Evolutionary conservation across 2,113 vertebrate genomes (phyloP).

Genomic region (Morone saxatilis): DNA sequence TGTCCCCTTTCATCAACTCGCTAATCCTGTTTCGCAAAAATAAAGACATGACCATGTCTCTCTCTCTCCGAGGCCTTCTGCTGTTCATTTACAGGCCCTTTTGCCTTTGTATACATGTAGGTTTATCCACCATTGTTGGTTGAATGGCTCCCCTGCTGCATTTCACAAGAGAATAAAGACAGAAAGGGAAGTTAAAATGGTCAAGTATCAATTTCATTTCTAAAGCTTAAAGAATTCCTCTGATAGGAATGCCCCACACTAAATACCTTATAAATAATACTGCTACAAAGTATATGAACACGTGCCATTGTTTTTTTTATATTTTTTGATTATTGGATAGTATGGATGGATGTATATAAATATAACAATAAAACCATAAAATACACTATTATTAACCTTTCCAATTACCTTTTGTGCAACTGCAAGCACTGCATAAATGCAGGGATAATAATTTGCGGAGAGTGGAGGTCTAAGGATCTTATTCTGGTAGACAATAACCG

Average conservation of each 20-base stretch:
- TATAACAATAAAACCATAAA: background rate
- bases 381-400: background rate
- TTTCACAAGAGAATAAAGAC: constrained; percentile 41
- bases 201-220: background rate
- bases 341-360: background rate
- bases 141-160: constrained; percentile 81
- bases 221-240: background rate
- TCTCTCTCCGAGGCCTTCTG: constrained; percentile 49
- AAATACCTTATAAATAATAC: background rate
- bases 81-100: constrained; percentile 82
- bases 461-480: constrained; percentile 17
- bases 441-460: constrained; percentile 26
- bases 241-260: background rate
- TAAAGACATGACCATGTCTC: constrained; percentile 90
- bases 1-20: constrained; percentile 81
- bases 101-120: constrained; percentile 79
- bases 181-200: constrained; percentile 4
- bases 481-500: constrained; percentile 62
- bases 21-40: constrained; percentile 92
- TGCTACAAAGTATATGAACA: background rate
- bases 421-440: background rate
- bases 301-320: background rate
- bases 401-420: background rate
- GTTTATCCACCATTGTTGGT: constrained; percentile 80
- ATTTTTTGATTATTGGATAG: background rate